phyloP scores from a whole-genome alignment of 2,113 vertebrate genomes.

The Plecotus auritus region DNA sequence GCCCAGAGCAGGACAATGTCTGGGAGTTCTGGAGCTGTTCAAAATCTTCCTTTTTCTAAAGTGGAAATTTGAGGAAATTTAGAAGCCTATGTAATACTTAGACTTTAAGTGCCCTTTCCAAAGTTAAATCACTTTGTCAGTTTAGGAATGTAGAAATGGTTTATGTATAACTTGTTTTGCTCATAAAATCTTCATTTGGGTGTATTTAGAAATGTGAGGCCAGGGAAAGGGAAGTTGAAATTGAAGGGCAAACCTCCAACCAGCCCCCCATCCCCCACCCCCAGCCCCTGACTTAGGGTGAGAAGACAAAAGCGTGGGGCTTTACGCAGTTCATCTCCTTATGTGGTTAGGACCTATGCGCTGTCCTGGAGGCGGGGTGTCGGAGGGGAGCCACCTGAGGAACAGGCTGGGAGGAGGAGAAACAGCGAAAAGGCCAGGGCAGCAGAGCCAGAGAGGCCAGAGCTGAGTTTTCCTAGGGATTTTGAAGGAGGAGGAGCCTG shows the following conservation, averaged over 20 bases:
- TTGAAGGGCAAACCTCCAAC: background rate
- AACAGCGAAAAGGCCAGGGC: background rate
- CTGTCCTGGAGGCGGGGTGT: background rate
- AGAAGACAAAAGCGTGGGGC: background rate
- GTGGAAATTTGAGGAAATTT: conserved; percentile 50
- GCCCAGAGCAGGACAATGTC: background rate
- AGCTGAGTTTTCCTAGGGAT: background rate
- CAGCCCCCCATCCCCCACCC: too few relatives aligned
- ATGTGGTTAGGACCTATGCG: background rate
- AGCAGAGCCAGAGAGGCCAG: background rate
- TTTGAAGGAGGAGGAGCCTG: background rate
- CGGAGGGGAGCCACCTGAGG: background rate
- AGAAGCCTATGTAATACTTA: background rate
- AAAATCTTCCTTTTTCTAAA: background rate
- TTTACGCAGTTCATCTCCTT: background rate
- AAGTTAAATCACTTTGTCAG: conserved; percentile 51
- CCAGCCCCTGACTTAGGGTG: accelerated
- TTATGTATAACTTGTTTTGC: conserved; percentile 43
- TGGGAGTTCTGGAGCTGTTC: conserved; percentile 6
- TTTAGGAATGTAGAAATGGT: conserved; percentile 49
- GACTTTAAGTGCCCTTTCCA: conserved; percentile 38
- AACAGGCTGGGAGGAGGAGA: background rate
- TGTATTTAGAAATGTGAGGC: conserved; percentile 21
- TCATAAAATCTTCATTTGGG: conserved; percentile 27
- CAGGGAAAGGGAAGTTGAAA: background rate